phyloP scores from a whole-genome alignment of 2,113 vertebrate species.

The Oxygymnocypris stewartii region DNA sequence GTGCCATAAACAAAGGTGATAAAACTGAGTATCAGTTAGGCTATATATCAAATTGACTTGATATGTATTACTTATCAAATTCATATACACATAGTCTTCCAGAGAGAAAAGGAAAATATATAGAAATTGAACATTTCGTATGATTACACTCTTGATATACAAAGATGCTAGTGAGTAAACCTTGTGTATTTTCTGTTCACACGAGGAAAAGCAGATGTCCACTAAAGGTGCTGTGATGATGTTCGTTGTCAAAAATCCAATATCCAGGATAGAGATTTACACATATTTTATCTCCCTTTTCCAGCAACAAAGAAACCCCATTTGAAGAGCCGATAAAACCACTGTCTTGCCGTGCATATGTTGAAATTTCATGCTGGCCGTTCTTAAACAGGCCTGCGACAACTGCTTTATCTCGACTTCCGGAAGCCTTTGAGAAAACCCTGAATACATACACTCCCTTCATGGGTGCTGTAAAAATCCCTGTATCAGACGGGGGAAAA shows the following conservation, averaged over 20 bases:
- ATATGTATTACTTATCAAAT: too few species aligned
- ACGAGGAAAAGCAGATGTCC: conserved; percentile 33
- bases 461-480: conserved; percentile 39
- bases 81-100: too few species aligned
- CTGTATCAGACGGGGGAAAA: not conserved
- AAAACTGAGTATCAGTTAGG: too few species aligned
- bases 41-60: too few species aligned
- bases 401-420: not conserved
- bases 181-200: not conserved
- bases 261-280: conserved; percentile 35
- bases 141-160: conserved; percentile 1
- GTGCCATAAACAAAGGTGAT: not conserved
- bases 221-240: conserved; percentile 50
- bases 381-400: conserved; percentile 43
- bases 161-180: not conserved
- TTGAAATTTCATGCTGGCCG: conserved; percentile 33
- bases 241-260: conserved; percentile 48
- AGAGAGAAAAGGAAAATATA: not conserved
- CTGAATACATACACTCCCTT: conserved; percentile 41
- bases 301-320: conserved; percentile 38
- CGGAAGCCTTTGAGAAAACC: conserved; percentile 31
- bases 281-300: conserved; percentile 36
- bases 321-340: conserved; percentile 45
- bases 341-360: not conserved
- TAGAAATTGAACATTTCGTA: not conserved